phyloP scores from a whole-genome alignment of 2,113 vertebrate species.

The Takifugu bimaculatus region DNA sequence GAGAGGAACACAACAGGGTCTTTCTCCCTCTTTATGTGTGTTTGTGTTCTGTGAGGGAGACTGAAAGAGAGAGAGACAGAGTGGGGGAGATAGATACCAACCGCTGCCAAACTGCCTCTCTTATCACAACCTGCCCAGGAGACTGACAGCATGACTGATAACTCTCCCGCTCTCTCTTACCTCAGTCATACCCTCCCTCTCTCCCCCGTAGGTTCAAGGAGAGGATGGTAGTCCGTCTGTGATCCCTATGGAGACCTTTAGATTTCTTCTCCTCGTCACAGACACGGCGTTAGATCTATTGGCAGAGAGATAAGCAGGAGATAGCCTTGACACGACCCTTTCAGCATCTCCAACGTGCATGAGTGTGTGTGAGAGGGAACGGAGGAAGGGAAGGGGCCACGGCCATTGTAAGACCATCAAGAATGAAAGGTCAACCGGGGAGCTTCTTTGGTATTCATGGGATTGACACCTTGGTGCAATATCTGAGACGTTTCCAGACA shows the following conservation, averaged over 20 bases:
- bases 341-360: constrained; percentile 22
- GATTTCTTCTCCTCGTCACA: constrained; percentile 42
- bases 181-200: constrained; percentile 3
- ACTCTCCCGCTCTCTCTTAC: constrained; percentile 39
- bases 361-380: background rate
- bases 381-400: constrained; percentile 1
- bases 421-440: background rate
- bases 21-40: constrained; percentile 19
- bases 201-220: constrained; percentile 28
- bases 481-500: background rate
- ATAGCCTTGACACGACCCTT: constrained; percentile 52
- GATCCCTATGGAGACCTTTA: constrained; percentile 37
- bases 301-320: constrained; percentile 41
- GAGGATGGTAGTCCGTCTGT: constrained; percentile 27
- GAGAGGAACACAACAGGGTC: constrained; percentile 52
- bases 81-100: constrained; percentile 44
- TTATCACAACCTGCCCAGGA: constrained; percentile 60
- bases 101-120: constrained; percentile 30
- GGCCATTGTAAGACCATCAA: constrained; percentile 10
- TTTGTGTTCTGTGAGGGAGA: constrained; percentile 12
- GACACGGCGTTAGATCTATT: constrained; percentile 31
- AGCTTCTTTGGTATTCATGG: constrained; percentile 24
- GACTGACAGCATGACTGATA: constrained; percentile 65
- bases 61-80: constrained; percentile 3
- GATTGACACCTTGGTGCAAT: constrained; percentile 8